phyloP scores from a whole-genome alignment of 2,113 vertebrate species.

The Brachyistius frenatus region DNA sequence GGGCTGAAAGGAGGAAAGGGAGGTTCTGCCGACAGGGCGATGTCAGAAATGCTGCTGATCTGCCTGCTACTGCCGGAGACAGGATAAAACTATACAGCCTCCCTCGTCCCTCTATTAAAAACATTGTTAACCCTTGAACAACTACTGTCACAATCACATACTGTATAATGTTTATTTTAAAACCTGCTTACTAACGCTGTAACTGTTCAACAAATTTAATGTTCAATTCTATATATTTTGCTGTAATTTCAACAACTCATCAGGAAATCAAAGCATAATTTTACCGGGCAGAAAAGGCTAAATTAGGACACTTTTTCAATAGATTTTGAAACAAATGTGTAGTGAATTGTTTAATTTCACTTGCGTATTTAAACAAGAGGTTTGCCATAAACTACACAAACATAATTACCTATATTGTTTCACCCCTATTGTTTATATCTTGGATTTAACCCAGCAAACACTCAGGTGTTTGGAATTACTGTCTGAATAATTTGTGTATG shows the following conservation, averaged over 20 bases:
- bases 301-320: constrained; percentile 22
- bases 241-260: no score
- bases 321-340: constrained; percentile 16
- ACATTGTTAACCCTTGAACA: constrained; percentile 28
- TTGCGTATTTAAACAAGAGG: constrained; percentile 18
- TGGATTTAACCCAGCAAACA: constrained; percentile 43
- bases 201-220: no score
- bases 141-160: neutral
- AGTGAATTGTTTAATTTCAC: constrained; percentile 43
- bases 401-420: constrained; percentile 29
- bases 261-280: no score
- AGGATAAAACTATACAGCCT: constrained; percentile 43
- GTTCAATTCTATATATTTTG: neutral
- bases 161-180: neutral
- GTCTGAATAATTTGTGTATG: constrained; percentile 52
- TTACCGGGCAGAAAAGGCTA: neutral
- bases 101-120: constrained; percentile 17
- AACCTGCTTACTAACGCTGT: neutral
- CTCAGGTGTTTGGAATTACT: constrained; percentile 55
- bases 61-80: constrained; percentile 54
- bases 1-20: constrained; percentile 52
- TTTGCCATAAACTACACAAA: constrained; percentile 36
- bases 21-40: constrained; percentile 57
- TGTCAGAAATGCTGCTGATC: constrained; percentile 71
- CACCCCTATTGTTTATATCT: constrained; percentile 50